Percentiles rank a stretch among this genome's conserved stretches.
These are phyloP conservation scores for Semicossyphus pulcher DNA, from an alignment of 2,113 vertebrate genomes.

Conservation along the genomic window DNA sequence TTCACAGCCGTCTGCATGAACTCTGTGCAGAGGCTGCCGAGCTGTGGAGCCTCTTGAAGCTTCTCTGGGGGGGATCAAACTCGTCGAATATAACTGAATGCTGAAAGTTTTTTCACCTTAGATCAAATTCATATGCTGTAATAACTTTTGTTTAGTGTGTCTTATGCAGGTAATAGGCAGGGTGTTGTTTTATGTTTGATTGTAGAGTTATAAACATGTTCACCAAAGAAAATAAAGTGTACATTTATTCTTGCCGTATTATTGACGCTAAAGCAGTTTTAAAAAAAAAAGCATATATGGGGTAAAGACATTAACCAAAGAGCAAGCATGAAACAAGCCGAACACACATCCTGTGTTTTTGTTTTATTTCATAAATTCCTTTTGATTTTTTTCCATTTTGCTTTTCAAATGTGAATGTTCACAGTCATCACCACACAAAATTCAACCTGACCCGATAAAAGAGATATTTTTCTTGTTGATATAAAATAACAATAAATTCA, in stretches of 20 bases:
- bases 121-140: slow-evolving; percentile 45
- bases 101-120: slow-evolving; percentile 9
- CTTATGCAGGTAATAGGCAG: slow-evolving; percentile 9
- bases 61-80: slow-evolving; percentile 28
- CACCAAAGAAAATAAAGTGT: slow-evolving; percentile 40
- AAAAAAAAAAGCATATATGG: neutral
- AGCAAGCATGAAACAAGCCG: slow-evolving; percentile 57
- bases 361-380: slow-evolving; percentile 82
- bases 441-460: slow-evolving; percentile 79
- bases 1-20: neutral
- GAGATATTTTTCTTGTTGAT: slow-evolving; percentile 76
- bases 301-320: slow-evolving; percentile 9
- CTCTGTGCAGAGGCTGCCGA: slow-evolving; percentile 16
- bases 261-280: neutral
- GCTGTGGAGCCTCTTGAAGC: slow-evolving; percentile 1
- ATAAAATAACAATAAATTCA: slow-evolving; percentile 83
- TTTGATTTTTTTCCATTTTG: slow-evolving; percentile 76
- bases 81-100: slow-evolving; percentile 54
- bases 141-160: slow-evolving; percentile 21
- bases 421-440: slow-evolving; percentile 83
- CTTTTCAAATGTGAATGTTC: slow-evolving; percentile 83
- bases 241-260: slow-evolving; percentile 31
- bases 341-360: slow-evolving; percentile 67
- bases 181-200: slow-evolving; percentile 15
- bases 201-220: slow-evolving; percentile 14